phyloP scores from a whole-genome alignment of 2,113 vertebrate species.

The Poecilia latipinna region DNA sequence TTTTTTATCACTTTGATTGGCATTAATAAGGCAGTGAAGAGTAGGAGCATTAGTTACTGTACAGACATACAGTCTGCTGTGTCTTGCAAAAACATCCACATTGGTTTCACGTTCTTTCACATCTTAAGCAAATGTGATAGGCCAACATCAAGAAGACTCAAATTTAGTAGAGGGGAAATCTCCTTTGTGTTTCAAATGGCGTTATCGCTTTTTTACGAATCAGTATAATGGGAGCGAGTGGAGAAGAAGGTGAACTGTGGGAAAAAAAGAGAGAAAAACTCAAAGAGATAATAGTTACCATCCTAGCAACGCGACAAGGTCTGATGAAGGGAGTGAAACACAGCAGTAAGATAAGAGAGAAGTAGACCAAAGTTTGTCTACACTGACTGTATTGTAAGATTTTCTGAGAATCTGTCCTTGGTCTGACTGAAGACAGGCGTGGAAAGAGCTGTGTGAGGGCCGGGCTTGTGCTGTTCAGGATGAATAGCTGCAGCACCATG shows the following conservation, averaged over 20 bases:
- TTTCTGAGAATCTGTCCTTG: constrained; percentile 4
- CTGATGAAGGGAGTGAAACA: constrained; percentile 22
- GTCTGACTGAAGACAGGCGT: not conserved
- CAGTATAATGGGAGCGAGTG: constrained; percentile 10
- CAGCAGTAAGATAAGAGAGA: constrained; percentile 1
- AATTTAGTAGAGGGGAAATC: too few species aligned
- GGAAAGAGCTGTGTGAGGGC: not conserved
- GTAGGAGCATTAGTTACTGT: not conserved
- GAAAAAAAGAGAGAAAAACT: not conserved
- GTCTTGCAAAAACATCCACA: too few species aligned
- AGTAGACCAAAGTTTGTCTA: not conserved
- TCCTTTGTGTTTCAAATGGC: constrained; percentile 13
- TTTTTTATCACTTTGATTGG: not conserved
- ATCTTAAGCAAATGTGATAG: too few species aligned
- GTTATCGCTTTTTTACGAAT: constrained; percentile 27
- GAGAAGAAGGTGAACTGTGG: not conserved
- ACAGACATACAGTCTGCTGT: too few species aligned
- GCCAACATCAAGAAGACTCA: too few species aligned
- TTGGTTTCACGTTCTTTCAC: too few species aligned
- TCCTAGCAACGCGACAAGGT: constrained; percentile 12
- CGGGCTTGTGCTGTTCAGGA: not conserved
- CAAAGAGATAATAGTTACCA: constrained; percentile 8
- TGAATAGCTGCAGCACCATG: not conserved
- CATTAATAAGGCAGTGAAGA: constrained; percentile 1
- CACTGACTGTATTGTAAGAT: not conserved